phyloP scores from a whole-genome alignment of 2,113 vertebrate species.

The Hydrochoerus hydrochaeris region DNA sequence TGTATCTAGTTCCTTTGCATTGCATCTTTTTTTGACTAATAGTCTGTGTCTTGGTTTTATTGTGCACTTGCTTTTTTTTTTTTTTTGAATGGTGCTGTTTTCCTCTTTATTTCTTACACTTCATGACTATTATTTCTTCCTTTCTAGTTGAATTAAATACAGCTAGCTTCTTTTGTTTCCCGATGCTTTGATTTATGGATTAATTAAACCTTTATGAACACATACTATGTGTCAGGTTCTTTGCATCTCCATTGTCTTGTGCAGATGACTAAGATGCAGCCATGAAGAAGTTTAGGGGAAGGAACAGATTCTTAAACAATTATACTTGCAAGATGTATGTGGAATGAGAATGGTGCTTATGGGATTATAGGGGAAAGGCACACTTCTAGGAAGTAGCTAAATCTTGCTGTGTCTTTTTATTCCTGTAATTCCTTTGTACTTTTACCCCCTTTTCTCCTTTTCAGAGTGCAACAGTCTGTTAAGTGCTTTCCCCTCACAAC shows the following conservation, averaged over 20 bases:
- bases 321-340: not conserved
- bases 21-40: not conserved
- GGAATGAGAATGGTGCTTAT: not conserved
- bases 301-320: too few species aligned
- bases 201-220: not conserved
- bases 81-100: not conserved
- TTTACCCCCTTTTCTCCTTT: not conserved
- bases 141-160: not conserved
- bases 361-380: not conserved
- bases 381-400: not conserved
- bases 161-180: not conserved
- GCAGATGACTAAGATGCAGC: not conserved
- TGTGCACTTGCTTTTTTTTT: not conserved
- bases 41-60: not conserved
- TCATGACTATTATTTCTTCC: not conserved
- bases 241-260: too few species aligned
- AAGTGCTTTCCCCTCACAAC: not conserved
- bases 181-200: not conserved
- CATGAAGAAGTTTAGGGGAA: not conserved
- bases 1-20: not conserved
- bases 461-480: fast-evolving
- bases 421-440: not conserved
- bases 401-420: not conserved
- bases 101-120: not conserved
- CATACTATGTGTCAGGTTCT: not conserved